A percentile compares a stretch with the other conserved stretches of the same genome.
Conservation (phyloP, 2,797 vertebrate species). For the Siniperca undulata region DNA sequence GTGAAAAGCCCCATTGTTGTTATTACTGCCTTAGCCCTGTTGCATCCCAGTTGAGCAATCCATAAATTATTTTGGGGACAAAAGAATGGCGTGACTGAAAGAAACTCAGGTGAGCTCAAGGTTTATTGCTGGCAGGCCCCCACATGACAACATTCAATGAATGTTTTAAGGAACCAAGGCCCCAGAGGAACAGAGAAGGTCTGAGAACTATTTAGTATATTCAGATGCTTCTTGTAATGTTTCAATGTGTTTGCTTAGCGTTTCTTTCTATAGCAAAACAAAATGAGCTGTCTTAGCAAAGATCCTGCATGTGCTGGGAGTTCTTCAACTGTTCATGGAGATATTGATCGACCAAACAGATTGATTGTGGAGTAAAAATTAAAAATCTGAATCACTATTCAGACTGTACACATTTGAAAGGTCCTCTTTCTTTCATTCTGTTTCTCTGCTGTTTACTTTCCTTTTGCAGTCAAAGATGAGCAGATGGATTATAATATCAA, state of each 20-base stretch:
- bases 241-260: neutral
- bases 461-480: neutral
- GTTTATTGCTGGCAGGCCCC: constrained; percentile 6
- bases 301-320: neutral
- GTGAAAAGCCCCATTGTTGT: neutral
- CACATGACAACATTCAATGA: constrained; percentile 27
- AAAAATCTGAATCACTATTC: neutral
- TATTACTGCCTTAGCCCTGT: neutral
- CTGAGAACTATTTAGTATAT: neutral
- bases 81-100: constrained; percentile 17
- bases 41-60: neutral
- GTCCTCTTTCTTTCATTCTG: neutral
- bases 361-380: neutral
- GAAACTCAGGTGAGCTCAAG: constrained; percentile 25
- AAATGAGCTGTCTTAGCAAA: neutral
- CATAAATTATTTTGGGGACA: constrained; percentile 39
- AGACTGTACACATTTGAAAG: neutral
- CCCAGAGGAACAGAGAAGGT: neutral
- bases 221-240: neutral
- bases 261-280: neutral
- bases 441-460: neutral
- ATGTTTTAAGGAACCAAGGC: constrained; percentile 37
- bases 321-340: neutral
- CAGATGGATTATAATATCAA: constrained; percentile 13
- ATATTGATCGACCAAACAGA: neutral